Conservation (phyloP, 1,140 invertebrate genomes). For the Heliothis virescens region DNA sequence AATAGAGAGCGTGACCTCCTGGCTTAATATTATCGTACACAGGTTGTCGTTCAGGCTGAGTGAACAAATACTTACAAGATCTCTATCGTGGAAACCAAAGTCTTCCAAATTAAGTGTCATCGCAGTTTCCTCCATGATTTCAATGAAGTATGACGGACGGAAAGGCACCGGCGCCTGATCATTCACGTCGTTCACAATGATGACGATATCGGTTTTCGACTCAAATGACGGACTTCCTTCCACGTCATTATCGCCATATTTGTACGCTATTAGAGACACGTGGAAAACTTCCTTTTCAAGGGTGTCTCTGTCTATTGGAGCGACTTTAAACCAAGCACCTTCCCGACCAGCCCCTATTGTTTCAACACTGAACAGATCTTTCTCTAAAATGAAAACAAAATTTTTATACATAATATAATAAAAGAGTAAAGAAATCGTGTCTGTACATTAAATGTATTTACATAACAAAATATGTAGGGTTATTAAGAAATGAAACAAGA, state of each 20-base stretch:
- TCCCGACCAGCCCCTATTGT: conserved; percentile 69
- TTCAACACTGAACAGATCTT: conserved; percentile 70
- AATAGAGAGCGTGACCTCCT: no score
- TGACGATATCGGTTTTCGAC: conserved; percentile 73
- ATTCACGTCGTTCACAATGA: conserved; percentile 87
- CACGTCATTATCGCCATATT: conserved; percentile 71
- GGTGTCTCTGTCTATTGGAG: conserved; percentile 85
- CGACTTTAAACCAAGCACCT: conserved; percentile 80
- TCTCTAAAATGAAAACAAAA: conserved; percentile 59
- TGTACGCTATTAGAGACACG: conserved; percentile 85
- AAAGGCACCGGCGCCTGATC: conserved; percentile 84
- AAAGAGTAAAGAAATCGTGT: no score
- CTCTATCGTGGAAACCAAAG: conserved; percentile 85
- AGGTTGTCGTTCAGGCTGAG: neutral
- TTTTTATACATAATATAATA: no score
- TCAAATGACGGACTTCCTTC: conserved; percentile 57
- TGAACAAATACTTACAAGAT: conserved; percentile 82
- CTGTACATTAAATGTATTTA: no score
- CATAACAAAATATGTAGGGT: no score
- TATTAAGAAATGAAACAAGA: no score
- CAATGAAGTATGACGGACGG: conserved; percentile 66
- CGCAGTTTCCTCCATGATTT: conserved; percentile 81
- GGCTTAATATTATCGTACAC: neutral
- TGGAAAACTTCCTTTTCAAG: conserved; percentile 84
- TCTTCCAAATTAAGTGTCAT: conserved; percentile 77